These are phyloP conservation scores for Atethmia centrago DNA, from an alignment of 2,888 invertebrate genomes.

Conservation along the genomic window DNA sequence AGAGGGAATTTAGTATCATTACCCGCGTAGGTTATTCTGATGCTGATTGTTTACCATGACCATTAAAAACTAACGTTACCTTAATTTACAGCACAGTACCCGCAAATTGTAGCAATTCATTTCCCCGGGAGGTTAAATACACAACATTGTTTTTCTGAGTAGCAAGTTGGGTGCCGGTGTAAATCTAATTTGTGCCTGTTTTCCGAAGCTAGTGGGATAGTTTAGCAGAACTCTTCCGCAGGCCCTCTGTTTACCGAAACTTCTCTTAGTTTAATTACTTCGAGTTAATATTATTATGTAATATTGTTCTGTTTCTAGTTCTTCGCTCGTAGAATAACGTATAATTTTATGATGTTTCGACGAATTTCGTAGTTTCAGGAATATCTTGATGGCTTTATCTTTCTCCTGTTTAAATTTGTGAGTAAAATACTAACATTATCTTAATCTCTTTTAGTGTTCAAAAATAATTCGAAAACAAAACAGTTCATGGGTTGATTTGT, in stretches of 20 bases:
- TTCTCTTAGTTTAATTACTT: slow-evolving; percentile 50
- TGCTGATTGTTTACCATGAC: slow-evolving; percentile 28
- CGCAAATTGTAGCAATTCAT: slow-evolving; percentile 36
- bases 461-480: neutral
- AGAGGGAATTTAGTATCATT: neutral
- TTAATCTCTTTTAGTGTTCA: no score
- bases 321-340: neutral
- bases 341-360: neutral
- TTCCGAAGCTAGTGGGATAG: slow-evolving; percentile 32
- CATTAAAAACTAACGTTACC: slow-evolving; percentile 7
- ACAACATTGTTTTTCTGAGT: slow-evolving; percentile 51
- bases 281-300: slow-evolving; percentile 21
- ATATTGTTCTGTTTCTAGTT: slow-evolving; percentile 20
- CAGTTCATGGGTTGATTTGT: no score
- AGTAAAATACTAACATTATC: neutral
- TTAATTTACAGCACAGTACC: slow-evolving; percentile 1
- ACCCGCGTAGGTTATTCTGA: neutral
- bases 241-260: slow-evolving; percentile 36
- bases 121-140: slow-evolving; percentile 27
- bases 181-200: slow-evolving; percentile 57
- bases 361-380: neutral
- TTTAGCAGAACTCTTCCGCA: slow-evolving; percentile 34
- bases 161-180: slow-evolving; percentile 37
- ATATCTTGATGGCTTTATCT: no score
- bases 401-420: neutral